Base-by-base conservation (phyloP, 2,797 vertebrate species). In the Bovichtus diacanthus region DNA sequence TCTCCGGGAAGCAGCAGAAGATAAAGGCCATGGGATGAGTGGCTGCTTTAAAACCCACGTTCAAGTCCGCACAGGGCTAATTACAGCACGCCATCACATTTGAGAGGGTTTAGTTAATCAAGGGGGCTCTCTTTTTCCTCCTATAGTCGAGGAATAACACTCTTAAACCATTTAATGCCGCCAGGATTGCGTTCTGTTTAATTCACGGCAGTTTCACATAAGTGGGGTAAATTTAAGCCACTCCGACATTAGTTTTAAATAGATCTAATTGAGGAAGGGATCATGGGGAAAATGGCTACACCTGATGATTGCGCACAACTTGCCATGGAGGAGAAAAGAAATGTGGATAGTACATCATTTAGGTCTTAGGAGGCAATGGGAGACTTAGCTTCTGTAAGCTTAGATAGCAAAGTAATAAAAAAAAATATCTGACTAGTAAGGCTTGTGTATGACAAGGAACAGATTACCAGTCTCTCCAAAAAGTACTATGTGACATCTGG, bases 81-180 rank as follows among this genome's bases (percentile, higher is more conserved):
- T 96, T 96, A 95, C 93, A 89, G 90, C 90, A 87, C 79, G 90
- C 93, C 94, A 94, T 95, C 93, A 93, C 93, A 94, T 95, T 95
- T 94, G 87, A 95, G 94, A 94, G 94, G 95, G 95, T 95, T 96
- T 95, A 95, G 94, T 94, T 96, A 93, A 96, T 95, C 93, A 94
- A 94, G 92, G 92, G 85, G 90, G 87, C 89, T 87, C 92, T 93
- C 90, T 94, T 93, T 93, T 90, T 84, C 88, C 84, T 93, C 88
- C 89, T 92, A 94, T 93, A 93, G 93, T 92, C 78, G 89, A 91
- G 93, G 92, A 95, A 95, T 95, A 95, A 95, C 95, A 95, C 87
- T 92, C 90, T 93, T 95, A 96, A 95, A 95, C 93, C 94, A 88
- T 93, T 96, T 95, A 96, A 96, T 93, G 92, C 93, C 27, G 72